These are phyloP conservation scores for Salvelinus fontinalis DNA, from an alignment of 2,113 vertebrate species.

Conservation along the genomic window DNA sequence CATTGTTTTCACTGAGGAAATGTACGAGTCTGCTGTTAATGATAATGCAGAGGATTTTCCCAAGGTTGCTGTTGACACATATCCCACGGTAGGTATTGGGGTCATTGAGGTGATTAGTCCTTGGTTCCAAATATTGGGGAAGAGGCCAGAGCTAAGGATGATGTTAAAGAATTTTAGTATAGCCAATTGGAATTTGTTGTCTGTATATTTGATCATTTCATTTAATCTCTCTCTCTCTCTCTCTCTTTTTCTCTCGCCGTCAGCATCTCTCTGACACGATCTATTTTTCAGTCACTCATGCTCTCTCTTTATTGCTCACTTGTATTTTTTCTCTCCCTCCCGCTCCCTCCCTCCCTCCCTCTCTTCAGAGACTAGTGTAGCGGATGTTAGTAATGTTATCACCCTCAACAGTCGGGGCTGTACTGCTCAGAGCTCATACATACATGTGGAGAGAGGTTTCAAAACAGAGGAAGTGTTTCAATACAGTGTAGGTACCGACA, in stretches of 20 bases:
- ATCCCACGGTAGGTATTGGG: no score
- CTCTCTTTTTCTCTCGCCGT: constrained; percentile 14
- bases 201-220: no score
- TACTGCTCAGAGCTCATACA: not conserved
- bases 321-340: not conserved
- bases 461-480: constrained; percentile 38
- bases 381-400: constrained; percentile 34
- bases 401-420: constrained; percentile 6
- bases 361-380: not conserved
- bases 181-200: no score
- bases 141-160: no score
- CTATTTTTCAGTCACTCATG: not conserved
- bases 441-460: constrained; percentile 24
- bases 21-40: no score
- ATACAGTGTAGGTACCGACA: constrained; percentile 11
- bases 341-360: not conserved
- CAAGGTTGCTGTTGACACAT: no score
- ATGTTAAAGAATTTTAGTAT: no score
- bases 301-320: not conserved
- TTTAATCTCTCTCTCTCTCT: not conserved
- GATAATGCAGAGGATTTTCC: no score
- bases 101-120: no score
- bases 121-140: no score
- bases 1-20: no score
- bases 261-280: constrained; percentile 20